A percentile compares a stretch with the other conserved stretches of the same genome.
Conservation (phyloP, 2,797 vertebrate genomes). For the Spinibarbus caldwelli region DNA sequence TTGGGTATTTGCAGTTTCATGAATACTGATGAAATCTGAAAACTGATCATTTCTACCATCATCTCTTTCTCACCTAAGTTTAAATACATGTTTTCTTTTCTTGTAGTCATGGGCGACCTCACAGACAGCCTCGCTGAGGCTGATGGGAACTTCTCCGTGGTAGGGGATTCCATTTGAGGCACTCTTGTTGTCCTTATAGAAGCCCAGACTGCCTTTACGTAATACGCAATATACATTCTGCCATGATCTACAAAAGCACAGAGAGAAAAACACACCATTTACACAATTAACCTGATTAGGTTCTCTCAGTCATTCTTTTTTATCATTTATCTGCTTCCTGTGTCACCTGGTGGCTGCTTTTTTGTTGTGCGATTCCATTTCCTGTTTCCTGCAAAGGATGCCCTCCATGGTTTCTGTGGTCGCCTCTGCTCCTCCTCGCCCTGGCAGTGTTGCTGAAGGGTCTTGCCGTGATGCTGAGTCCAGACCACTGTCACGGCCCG, state of each 20-base stretch:
- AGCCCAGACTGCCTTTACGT: conserved; percentile 86
- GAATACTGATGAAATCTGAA: neutral
- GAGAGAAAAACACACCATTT: neutral
- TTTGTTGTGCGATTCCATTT: conserved; percentile 91
- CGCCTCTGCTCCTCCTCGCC: conserved; percentile 76
- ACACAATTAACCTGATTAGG: neutral
- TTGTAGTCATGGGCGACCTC: conserved; percentile 91
- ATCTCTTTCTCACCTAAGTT: conserved; percentile 83
- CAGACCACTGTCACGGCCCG: conserved; percentile 78
- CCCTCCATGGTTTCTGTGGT: conserved; percentile 86
- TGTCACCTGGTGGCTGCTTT: conserved; percentile 89
- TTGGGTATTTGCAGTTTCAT: neutral
- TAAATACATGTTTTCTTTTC: conserved; percentile 94
- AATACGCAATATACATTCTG: conserved; percentile 92
- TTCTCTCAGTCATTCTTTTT: neutral
- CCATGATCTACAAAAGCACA: conserved; percentile 82
- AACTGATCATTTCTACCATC: neutral
- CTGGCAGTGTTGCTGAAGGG: conserved; percentile 78
- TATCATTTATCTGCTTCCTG: neutral
- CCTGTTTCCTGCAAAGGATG: conserved; percentile 88
- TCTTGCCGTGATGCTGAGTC: conserved; percentile 77
- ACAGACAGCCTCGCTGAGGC: conserved; percentile 87
- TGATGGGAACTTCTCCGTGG: conserved; percentile 90
- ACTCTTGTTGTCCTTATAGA: conserved; percentile 90
- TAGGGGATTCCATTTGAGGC: conserved; percentile 84